These are phyloP conservation scores for Albula glossodonta DNA, from an alignment of 2,113 vertebrate species.

Conservation along the genomic window DNA sequence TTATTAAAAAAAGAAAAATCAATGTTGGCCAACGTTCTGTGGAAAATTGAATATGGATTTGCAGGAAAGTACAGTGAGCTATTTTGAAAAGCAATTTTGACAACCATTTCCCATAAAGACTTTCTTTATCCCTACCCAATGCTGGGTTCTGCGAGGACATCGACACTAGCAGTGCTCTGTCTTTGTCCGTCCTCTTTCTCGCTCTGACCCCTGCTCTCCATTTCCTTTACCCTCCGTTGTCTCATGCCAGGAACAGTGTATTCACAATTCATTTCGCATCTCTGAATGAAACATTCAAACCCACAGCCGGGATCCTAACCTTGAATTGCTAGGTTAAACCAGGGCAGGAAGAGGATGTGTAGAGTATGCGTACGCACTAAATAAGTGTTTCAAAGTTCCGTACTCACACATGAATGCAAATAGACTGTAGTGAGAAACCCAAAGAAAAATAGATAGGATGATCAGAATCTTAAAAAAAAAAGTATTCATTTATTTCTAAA, in stretches of 20 bases:
- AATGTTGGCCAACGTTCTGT: too few relatives aligned
- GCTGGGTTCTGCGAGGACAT: slow-evolving; percentile 43
- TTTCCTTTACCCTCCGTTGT: slow-evolving; percentile 14
- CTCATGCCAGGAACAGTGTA: slow-evolving; percentile 40
- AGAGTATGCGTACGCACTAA: slow-evolving; percentile 46
- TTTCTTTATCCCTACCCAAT: slow-evolving; percentile 48
- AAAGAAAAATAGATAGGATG: slow-evolving; percentile 10
- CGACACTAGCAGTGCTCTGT: slow-evolving; percentile 37
- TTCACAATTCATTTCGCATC: slow-evolving; percentile 57
- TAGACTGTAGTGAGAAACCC: slow-evolving; percentile 33
- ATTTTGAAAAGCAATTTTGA: slow-evolving; percentile 15
- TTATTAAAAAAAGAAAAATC: background rate
- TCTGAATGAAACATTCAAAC: slow-evolving; percentile 55
- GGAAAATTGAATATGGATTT: background rate
- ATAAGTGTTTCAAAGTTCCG: slow-evolving; percentile 35
- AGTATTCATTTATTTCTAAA: background rate
- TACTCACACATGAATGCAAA: slow-evolving; percentile 30
- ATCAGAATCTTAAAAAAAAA: background rate
- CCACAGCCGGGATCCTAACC: slow-evolving; percentile 47
- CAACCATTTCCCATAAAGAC: slow-evolving; percentile 50
- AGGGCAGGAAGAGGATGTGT: slow-evolving; percentile 41
- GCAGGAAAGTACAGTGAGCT: background rate
- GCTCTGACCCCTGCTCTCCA: slow-evolving; percentile 17
- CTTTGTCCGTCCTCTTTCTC: background rate
- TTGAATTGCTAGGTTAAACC: slow-evolving; percentile 44